Evolutionary conservation across 2,797 vertebrate species (phyloP), one percentile per base, ranked within the genome.

Genomic region (Tadarida brasiliensis): DNA sequence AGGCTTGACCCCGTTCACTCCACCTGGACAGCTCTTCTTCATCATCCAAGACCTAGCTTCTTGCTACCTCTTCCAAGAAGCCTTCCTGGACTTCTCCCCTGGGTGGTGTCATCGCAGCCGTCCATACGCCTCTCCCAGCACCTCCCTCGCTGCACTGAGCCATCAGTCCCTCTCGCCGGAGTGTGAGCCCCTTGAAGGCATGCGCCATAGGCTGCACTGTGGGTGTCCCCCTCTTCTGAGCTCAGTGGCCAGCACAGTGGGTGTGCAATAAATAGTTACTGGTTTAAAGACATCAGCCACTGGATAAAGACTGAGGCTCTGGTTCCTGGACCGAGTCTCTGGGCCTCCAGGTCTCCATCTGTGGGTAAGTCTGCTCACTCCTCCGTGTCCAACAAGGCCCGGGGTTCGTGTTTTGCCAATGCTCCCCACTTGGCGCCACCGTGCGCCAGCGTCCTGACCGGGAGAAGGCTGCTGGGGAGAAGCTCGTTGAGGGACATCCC

Each of bases 121-220:
- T 35, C 44, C 47, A 7, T 0, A 5, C 4, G 44, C 57, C 35
- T 78, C 56, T 51, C 28, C 6, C 0, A 39, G 10, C 24, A 39
- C 56, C 26, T 61, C 15, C 11, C 39, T 28, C 1, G 30, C 16
- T 4, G 51, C 35, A 22, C 0, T 24, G 59, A 83, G 33, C 33
- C 16, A 9, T 39, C 35, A 14, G 54, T 49, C 47, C 28, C 57
- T 83, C 61, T 84, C 88, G 14, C 19, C 12, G 44, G 74, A 67
- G 14, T 2, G 2, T 74, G 51, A 59, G 4, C 15, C 14, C 22
- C 39, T 67, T 12, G 26, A 63, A 93, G 30, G 14, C 0, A 11
- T 0, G 9, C 1, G 0, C 26, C 26, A 22, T 0, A 30, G 56
- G 65, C 49, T 85, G 78, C 5, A 44, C 39, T 4, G 39, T 44